These are phyloP conservation scores for Cairina moschata DNA, from an alignment of 2,113 vertebrate species.

Conservation along the genomic window DNA sequence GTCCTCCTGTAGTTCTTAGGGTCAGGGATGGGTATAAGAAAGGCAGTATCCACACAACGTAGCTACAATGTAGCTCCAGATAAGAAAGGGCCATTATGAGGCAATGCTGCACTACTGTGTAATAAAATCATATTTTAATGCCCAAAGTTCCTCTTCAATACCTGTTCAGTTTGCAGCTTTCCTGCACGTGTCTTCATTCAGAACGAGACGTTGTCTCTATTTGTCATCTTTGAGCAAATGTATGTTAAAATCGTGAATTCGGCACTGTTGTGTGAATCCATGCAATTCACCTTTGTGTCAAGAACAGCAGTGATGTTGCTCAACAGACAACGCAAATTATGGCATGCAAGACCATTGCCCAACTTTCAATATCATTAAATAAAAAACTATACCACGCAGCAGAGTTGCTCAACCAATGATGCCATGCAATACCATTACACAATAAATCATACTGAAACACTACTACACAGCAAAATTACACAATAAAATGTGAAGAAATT, in stretches of 20 bases:
- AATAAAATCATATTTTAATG: background rate
- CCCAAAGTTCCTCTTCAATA: background rate
- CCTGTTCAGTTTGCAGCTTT: background rate
- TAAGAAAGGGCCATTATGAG: background rate
- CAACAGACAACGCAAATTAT: constrained; percentile 60
- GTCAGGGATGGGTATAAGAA: background rate
- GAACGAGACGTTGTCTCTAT: background rate
- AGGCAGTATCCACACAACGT: background rate
- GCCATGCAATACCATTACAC: constrained; percentile 58
- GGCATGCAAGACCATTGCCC: constrained; percentile 54
- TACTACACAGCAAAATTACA: constrained; percentile 69
- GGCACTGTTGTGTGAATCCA: background rate
- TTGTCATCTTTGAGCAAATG: background rate
- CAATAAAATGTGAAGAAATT: constrained; percentile 72
- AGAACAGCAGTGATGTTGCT: constrained; percentile 32
- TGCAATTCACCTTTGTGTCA: constrained; percentile 1
- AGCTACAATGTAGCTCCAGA: background rate
- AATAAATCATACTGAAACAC: constrained; percentile 60
- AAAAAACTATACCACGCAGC: constrained; percentile 63
- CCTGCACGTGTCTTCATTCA: background rate
- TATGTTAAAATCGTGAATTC: background rate
- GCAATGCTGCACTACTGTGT: accelerated
- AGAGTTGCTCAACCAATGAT: constrained; percentile 65
- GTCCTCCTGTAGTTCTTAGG: background rate
- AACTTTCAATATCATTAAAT: constrained; percentile 67